These are phyloP conservation scores for Dryobates pubescens DNA, from an alignment of 2,797 vertebrate species.

Conservation along the genomic window DNA sequence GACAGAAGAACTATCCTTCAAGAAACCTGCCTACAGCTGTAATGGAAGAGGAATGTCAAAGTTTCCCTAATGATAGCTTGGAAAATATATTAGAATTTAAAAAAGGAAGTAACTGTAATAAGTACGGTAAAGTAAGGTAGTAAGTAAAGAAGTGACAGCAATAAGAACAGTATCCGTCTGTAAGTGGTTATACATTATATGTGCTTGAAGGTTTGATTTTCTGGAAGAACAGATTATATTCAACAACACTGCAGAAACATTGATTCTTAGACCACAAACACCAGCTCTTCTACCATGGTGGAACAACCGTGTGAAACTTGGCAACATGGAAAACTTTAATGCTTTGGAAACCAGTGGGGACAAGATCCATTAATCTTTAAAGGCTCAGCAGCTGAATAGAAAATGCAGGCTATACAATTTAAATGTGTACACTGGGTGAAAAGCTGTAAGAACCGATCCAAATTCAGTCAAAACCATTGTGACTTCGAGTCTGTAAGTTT, in stretches of 20 bases:
- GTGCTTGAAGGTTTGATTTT: neutral
- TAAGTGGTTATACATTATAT: neutral
- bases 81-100: neutral
- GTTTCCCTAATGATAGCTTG: neutral
- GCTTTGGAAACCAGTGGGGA: neutral
- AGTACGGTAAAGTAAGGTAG: neutral
- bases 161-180: neutral
- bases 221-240: neutral
- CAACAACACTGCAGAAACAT: neutral
- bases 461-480: neutral
- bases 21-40: neutral
- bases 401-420: neutral
- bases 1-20: neutral
- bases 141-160: neutral
- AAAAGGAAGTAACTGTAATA: neutral
- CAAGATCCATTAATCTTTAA: neutral
- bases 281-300: neutral
- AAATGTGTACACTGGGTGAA: neutral
- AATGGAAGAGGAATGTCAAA: neutral
- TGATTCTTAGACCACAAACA: neutral
- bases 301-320: neutral
- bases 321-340: neutral
- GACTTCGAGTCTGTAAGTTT: neutral
- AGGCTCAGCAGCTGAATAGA: neutral
- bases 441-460: neutral